These are phyloP conservation scores for Labia minor DNA, from an alignment of 2,888 invertebrate species.

Conservation along the genomic window DNA sequence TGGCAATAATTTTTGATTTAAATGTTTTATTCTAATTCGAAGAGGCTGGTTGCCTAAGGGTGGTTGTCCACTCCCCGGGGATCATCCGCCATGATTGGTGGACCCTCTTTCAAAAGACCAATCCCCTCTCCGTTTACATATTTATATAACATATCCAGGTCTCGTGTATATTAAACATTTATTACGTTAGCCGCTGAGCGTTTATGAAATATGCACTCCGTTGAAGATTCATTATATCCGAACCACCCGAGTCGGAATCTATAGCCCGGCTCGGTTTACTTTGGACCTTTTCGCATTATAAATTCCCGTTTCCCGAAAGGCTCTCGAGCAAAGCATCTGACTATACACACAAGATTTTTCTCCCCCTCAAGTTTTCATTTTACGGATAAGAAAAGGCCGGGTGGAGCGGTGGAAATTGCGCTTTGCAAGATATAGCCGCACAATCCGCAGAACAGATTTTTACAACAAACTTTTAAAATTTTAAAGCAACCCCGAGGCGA, in stretches of 20 bases:
- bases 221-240: neutral
- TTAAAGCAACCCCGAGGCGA: neutral
- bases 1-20: slow-evolving; percentile 21
- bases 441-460: slow-evolving; percentile 23
- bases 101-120: neutral
- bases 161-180: neutral
- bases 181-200: neutral
- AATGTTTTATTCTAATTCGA: slow-evolving; percentile 23
- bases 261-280: neutral
- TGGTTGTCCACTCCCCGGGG: neutral
- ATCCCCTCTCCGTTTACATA: neutral
- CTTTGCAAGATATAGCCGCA: slow-evolving; percentile 21
- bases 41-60: slow-evolving; percentile 16
- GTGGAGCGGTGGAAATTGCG: slow-evolving; percentile 22
- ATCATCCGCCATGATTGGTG: neutral
- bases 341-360: slow-evolving; percentile 15
- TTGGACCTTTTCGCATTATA: neutral
- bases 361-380: slow-evolving; percentile 1
- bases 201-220: slow-evolving; percentile 13
- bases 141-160: neutral
- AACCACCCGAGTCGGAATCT: neutral
- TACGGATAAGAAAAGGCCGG: slow-evolving; percentile 14
- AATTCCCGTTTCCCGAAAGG: neutral
- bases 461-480: slow-evolving; percentile 14
- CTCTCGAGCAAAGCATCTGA: neutral